phyloP scores from a whole-genome alignment of 2,888 invertebrate species.

The Drosophila kuntzei region DNA sequence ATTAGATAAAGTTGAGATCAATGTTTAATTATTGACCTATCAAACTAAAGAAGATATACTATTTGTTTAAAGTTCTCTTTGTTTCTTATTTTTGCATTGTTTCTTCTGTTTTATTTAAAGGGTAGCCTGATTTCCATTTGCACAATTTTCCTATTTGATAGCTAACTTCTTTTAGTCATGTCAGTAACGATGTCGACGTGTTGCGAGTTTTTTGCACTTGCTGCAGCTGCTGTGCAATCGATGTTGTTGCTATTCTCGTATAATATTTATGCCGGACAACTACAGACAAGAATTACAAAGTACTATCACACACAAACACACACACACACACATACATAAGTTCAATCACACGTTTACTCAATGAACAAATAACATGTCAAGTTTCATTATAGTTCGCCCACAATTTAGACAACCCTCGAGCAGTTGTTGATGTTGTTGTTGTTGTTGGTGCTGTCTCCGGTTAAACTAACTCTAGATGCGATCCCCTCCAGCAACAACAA shows the following conservation, averaged over 20 bases:
- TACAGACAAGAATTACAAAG: constrained; percentile 16
- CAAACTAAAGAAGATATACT: no score
- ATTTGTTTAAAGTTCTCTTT: not conserved
- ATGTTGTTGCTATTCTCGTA: constrained; percentile 23
- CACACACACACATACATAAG: constrained; percentile 9
- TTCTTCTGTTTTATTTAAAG: not conserved
- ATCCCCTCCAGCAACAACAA: constrained; percentile 44
- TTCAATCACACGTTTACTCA: constrained; percentile 51
- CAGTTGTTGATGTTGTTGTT: constrained; percentile 34
- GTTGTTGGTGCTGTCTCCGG: constrained; percentile 43
- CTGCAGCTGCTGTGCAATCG: constrained; percentile 37
- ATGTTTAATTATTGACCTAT: not conserved
- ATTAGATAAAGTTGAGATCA: no score
- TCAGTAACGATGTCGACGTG: constrained; percentile 32
- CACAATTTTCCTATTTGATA: constrained; percentile 3
- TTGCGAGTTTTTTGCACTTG: constrained; percentile 32
- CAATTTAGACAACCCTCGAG: constrained; percentile 62
- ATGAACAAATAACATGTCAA: constrained; percentile 83
- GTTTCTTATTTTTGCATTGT: not conserved
- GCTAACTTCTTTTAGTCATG: constrained; percentile 25
- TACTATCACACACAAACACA: constrained; percentile 3
- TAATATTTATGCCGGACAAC: constrained; percentile 54
- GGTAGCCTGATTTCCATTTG: not conserved
- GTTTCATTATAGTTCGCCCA: constrained; percentile 77
- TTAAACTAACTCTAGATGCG: constrained; percentile 55